Evolutionary conservation across 2,797 vertebrate genomes (phyloP), one percentile per base, ranked within the genome.

Genomic region (Allobates femoralis): DNA sequence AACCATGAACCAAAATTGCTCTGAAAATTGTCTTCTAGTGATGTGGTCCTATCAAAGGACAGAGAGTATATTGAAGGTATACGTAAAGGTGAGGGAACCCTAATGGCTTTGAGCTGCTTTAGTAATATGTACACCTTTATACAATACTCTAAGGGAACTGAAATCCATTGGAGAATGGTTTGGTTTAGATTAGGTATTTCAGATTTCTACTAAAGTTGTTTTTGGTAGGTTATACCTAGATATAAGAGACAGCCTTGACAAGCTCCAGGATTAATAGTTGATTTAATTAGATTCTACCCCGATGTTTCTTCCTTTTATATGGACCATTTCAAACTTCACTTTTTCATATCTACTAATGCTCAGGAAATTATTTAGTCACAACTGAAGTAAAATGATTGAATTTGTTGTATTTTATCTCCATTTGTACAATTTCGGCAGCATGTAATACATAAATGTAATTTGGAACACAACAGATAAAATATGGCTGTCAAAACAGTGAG

Each of bases 401-500:
- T 81, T 55, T 67, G 53, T 73, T 71, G 58, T 73, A 28, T 30
- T 56, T 83, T 28, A 23, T 83, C 53, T 46, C 46, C 16, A 23
- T 67, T 81, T 62, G 51, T 69, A 69, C 4, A 71, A 69, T 69
- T 85, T 84, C 26, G 26, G 67, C 64, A 37, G 78, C 10, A 11
- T 19, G 66, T 8, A 41, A 30, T 74, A 37, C 67, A 62, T 80
- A 66, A 87, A 81, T 79, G 69, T 46, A 50, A 62, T 75, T 79
- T 21, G 37, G 62, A 69, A 80, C 23, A 85, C 67, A 83, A 67
- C 58, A 76, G 34, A 84, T 87, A 79, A 80, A 79, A 84, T 80
- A 74, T 62, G 80, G 46, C 71, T 83, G 81, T 84, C 41, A 84
- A 85, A 87, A 85, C 82, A 76, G 77, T 30, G 46, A 87, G 69